Percentiles rank a stretch among this genome's conserved stretches.
These are phyloP conservation scores for Notocelia uddmanniana DNA, from an alignment of 2,888 invertebrate species.

Conservation along the genomic window DNA sequence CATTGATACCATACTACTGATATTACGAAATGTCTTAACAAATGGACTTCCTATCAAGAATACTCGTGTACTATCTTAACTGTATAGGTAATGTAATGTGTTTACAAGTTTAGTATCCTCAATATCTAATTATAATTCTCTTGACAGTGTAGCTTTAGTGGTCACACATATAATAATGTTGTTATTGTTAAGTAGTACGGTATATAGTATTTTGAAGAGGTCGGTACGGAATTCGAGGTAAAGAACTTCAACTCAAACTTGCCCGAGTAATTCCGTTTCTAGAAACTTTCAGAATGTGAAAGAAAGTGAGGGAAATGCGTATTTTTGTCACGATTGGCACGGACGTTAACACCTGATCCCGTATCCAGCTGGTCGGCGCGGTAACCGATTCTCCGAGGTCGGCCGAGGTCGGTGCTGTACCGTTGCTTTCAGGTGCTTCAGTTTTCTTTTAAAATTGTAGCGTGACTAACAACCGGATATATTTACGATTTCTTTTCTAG, in stretches of 20 bases:
- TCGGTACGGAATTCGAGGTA: not conserved
- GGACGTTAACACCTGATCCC: constrained; percentile 80
- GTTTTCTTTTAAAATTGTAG: constrained; percentile 62
- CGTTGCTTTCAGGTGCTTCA: constrained; percentile 61
- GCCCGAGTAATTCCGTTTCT: constrained; percentile 8
- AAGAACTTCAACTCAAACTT: not conserved
- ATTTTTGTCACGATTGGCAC: constrained; percentile 71
- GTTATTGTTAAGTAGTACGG: not conserved
- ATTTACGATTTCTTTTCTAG: constrained; percentile 17
- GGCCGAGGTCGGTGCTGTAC: constrained; percentile 70
- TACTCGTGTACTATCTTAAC: no score
- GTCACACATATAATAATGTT: not conserved
- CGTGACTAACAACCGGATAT: constrained; percentile 56
- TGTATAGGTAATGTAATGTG: no score
- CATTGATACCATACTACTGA: no score
- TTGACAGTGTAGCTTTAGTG: not conserved
- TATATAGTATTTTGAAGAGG: not conserved
- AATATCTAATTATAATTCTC: no score
- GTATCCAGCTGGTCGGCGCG: constrained; percentile 43
- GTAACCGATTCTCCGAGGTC: constrained; percentile 81
- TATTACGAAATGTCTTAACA: no score
- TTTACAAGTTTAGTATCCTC: no score
- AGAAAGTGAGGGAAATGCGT: constrained; percentile 46
- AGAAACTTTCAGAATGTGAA: constrained; percentile 38
- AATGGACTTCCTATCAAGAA: no score